phyloP scores from a whole-genome alignment of 2,113 vertebrate genomes.

The Alethe diademata region DNA sequence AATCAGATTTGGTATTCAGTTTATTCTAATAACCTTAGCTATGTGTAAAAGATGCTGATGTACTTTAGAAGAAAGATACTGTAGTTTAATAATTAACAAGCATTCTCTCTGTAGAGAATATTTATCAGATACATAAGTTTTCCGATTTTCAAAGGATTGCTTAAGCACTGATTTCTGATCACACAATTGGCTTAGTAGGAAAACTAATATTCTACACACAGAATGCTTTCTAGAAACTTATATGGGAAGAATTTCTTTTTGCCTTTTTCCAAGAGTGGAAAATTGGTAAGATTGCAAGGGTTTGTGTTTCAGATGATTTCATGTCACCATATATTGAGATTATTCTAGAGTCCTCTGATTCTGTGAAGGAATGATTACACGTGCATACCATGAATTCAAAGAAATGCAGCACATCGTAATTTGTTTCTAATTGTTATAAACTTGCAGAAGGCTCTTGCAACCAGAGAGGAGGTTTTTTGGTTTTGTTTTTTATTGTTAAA shows the following conservation, averaged over 20 bases:
- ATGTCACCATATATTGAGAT: neutral
- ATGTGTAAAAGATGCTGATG: constrained; percentile 41
- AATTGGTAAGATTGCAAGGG: neutral
- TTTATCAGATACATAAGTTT: constrained; percentile 38
- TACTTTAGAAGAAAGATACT: constrained; percentile 40
- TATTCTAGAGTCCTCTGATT: neutral
- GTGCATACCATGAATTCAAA: neutral
- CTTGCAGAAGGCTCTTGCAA: neutral
- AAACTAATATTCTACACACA: neutral
- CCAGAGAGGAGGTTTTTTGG: rapidly evolving
- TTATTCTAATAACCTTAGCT: constrained; percentile 47
- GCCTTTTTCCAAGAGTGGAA: neutral
- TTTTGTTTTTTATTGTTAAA: neutral
- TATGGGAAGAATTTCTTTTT: neutral
- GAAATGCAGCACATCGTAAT: neutral
- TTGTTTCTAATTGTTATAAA: neutral
- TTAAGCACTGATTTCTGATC: neutral
- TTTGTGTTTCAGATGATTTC: neutral
- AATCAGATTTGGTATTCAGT: constrained; percentile 43
- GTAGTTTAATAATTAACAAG: constrained; percentile 53
- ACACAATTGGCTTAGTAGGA: neutral
- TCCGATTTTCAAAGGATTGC: constrained; percentile 24
- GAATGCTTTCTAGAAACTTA: constrained; percentile 33
- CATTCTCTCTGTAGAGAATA: neutral
- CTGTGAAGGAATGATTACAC: neutral